These are phyloP conservation scores for Ariopsis seemanni DNA, from an alignment of 2,113 vertebrate species.

Conservation along the genomic window DNA sequence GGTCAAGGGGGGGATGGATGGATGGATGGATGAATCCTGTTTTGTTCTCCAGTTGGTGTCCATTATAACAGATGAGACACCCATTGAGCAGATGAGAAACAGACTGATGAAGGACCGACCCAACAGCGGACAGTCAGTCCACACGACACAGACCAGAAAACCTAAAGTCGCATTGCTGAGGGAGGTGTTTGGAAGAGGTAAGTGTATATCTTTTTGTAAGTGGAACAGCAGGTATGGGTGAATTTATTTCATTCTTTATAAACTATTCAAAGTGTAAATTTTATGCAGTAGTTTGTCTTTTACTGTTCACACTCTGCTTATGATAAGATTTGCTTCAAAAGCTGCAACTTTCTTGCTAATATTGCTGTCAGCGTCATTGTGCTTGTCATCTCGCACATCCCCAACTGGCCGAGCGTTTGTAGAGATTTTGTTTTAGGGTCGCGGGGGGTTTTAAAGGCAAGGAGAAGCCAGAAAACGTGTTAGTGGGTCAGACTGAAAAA, in stretches of 20 bases:
- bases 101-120: constrained; percentile 72
- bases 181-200: constrained; percentile 81
- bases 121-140: constrained; percentile 44
- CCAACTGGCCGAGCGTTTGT: background rate
- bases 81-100: constrained; percentile 79
- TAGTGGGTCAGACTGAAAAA: background rate
- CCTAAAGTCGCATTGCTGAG: constrained; percentile 76
- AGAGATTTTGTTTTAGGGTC: background rate
- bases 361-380: background rate
- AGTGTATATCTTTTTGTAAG: background rate
- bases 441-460: too few species aligned
- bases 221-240: background rate
- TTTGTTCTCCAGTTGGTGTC: constrained; percentile 69
- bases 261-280: background rate
- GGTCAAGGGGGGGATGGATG: background rate
- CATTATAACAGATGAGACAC: constrained; percentile 78
- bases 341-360: background rate
- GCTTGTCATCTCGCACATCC: background rate
- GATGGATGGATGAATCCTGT: background rate
- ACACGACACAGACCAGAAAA: constrained; percentile 70
- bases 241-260: background rate
- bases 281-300: background rate
- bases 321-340: background rate
- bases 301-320: background rate
- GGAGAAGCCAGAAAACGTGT: background rate